Evolutionary conservation across 2,797 vertebrate genomes (phyloP), one percentile per base, ranked within the genome.

Genomic region (Spatula versicolor): DNA sequence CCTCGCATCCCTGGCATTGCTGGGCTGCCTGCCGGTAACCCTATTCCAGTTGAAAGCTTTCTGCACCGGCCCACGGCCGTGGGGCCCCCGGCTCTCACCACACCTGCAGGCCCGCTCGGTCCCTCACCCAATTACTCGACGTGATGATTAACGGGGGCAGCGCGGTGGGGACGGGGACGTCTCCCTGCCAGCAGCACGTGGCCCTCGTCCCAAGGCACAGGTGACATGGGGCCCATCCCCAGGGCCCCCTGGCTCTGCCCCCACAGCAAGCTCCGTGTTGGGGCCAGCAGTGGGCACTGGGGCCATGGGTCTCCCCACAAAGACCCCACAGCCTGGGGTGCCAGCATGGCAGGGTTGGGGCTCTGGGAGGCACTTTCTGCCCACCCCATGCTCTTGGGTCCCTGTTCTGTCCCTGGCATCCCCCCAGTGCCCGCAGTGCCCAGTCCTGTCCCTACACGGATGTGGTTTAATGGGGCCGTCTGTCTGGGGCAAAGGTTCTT

Each of bases 41-140:
- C 92, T 96, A 97, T 95, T 96, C 97, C 96, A 95, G 94, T 97
- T 97, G 91, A 97, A 97, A 97, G 96, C 84, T 64, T 96, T 95
- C 93, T 86, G 79, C 33, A 1, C 68, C 39, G 62, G 0, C 76
- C 91, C 83, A 71, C 3, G 0, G 83, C 81, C 1, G 2, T 19
- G 1, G 19, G 72, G 68, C 83, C 86, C 33, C 74, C 2, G 9
- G 35, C 74, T 77, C n/a, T 0, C 68, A 88, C 83, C 94, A 93
- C 96, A 97, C 96, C 97, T 97, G 97, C 86, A 90, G 92, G 86
- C 92, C 50, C 31, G 28, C 83, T 89, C 3, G 15, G 52, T 89
- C 91, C 82, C 78, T 90, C 7, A 8, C 35, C 56, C 94, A 97
- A 96, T 97, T 97, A 97, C 63, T 16, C 41, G 4, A 92, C 2